These are phyloP conservation scores for Sebastes variabilis DNA, from an alignment of 2,797 vertebrate species.

Conservation along the genomic window DNA sequence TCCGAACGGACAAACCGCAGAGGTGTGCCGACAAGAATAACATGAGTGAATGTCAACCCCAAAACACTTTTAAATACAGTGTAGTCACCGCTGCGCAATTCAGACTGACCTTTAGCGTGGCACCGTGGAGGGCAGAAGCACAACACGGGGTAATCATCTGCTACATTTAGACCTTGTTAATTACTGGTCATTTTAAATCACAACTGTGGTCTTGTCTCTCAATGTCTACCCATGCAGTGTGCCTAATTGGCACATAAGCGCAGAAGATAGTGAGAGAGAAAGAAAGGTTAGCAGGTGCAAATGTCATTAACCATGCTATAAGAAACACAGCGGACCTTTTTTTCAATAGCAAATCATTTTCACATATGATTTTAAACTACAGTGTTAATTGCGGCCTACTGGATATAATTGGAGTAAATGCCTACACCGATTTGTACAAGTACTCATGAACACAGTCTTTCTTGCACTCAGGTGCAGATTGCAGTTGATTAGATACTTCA, in stretches of 20 bases:
- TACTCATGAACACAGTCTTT: background rate
- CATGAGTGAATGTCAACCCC: conserved; percentile 14
- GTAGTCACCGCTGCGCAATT: background rate
- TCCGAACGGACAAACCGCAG: background rate
- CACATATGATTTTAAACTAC: background rate
- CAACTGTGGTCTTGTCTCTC: background rate
- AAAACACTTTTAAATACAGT: conserved; percentile 20
- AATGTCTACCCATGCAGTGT: background rate
- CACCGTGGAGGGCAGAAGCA: background rate
- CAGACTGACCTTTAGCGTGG: conserved; percentile 31
- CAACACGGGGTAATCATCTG: background rate
- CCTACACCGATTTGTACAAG: background rate
- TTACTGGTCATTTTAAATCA: background rate
- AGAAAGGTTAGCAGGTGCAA: background rate
- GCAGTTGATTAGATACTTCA: background rate
- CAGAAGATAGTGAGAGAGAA: background rate
- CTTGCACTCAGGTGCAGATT: background rate
- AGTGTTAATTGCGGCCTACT: background rate
- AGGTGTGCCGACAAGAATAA: background rate
- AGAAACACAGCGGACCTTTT: background rate
- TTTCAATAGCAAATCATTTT: background rate
- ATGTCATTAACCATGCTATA: background rate
- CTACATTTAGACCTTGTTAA: conserved; percentile 9
- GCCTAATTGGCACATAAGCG: background rate
- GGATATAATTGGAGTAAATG: background rate